Evolutionary conservation across 92 coral and sea anemone species (phyloP).

Genomic region (Chrysogorgia sp.): DNA sequence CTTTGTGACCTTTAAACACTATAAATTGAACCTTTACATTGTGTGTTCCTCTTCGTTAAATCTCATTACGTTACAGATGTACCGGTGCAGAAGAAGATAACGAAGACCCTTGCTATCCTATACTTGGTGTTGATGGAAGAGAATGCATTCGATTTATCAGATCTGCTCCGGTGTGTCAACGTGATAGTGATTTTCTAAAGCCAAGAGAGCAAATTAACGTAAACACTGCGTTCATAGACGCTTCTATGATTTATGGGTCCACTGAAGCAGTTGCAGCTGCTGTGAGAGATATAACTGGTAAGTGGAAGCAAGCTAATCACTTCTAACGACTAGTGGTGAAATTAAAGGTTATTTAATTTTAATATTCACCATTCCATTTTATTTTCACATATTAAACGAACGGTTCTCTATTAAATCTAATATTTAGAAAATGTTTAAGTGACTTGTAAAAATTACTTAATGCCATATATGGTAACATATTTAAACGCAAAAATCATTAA

Average conservation of each 20-base stretch:
- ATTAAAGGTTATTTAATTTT: too few relatives aligned
- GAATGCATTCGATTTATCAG: constrained; percentile 25
- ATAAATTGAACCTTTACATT: too few relatives aligned
- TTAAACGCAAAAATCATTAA: too few relatives aligned
- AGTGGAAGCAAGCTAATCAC: background rate
- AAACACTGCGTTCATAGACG: constrained; percentile 26
- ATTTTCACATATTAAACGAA: too few relatives aligned
- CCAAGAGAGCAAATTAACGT: constrained; percentile 36
- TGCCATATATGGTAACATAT: too few relatives aligned
- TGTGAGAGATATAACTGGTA: constrained; percentile 17
- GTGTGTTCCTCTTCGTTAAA: too few relatives aligned
- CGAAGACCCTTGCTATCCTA: constrained; percentile 2
- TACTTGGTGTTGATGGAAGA: background rate
- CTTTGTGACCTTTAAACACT: too few relatives aligned
- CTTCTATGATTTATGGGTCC: constrained; percentile 28
- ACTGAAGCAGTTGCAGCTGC: constrained; percentile 15
- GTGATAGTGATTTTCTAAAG: background rate
- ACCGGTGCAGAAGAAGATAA: background rate
- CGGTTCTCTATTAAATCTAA: too few relatives aligned
- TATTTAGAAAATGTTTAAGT: too few relatives aligned
- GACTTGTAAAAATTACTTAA: too few relatives aligned
- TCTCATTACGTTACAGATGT: background rate
- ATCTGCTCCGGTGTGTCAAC: constrained; percentile 32
- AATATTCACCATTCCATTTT: too few relatives aligned
- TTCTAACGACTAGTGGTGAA: background rate